Evolutionary conservation across 2,113 vertebrate genomes (phyloP).

Genomic region (Tenebrosternarchus preto): DNA sequence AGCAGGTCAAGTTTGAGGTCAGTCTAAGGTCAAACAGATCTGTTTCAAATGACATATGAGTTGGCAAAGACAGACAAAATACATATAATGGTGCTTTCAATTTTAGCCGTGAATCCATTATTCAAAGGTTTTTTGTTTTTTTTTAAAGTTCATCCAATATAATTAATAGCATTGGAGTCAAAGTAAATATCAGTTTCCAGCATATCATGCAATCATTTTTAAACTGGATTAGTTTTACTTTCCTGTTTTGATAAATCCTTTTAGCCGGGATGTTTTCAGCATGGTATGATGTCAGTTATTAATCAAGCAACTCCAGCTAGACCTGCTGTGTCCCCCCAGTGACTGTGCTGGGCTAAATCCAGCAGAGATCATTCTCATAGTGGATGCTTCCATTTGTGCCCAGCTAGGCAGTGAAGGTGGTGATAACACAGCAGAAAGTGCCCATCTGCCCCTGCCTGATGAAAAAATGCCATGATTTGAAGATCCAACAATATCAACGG

Average conservation of each 20-base stretch:
- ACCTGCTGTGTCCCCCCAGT: no score
- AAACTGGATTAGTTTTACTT: neutral
- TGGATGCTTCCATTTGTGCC: no score
- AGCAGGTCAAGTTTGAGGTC: conserved; percentile 6
- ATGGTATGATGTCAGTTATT: no score
- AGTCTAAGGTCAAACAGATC: neutral
- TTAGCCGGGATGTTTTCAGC: neutral
- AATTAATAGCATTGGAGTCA: neutral
- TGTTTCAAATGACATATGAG: neutral
- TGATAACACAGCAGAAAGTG: neutral
- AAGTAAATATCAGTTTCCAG: conserved; percentile 2
- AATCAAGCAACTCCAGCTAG: no score
- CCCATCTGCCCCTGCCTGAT: neutral
- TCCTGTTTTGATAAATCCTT: conserved; percentile 18
- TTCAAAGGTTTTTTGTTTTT: neutral
- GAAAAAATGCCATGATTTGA: neutral
- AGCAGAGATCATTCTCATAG: no score
- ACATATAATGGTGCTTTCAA: neutral
- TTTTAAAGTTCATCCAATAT: neutral
- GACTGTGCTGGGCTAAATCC: no score
- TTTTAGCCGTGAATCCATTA: neutral
- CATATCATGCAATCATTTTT: neutral
- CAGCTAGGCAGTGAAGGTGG: no score
- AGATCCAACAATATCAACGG: conserved; percentile 10
- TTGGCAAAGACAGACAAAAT: neutral